Percentiles rank a stretch among this genome's conserved stretches.
phyloP scores from a whole-genome alignment of 2,797 vertebrate species.

The Coilia nasus region DNA sequence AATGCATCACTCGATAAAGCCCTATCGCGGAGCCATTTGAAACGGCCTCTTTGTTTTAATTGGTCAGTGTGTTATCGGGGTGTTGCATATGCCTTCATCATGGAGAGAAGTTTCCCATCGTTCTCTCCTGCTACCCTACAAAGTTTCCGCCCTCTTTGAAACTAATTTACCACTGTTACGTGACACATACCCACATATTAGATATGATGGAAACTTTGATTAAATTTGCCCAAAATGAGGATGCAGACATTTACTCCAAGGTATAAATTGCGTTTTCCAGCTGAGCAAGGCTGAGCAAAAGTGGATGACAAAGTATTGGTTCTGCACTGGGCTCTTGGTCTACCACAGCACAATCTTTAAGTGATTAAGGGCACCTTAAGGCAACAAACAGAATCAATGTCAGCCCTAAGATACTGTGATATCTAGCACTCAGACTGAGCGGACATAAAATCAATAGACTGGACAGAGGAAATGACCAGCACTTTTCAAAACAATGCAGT shows the following conservation, averaged over 20 bases:
- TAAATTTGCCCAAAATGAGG: background rate
- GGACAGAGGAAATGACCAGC: constrained; percentile 30
- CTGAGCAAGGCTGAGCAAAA: background rate
- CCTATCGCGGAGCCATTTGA: background rate
- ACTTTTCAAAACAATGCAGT: constrained; percentile 14
- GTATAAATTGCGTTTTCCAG: constrained; percentile 3
- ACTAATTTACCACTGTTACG: background rate
- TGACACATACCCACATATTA: background rate
- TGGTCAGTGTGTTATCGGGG: constrained; percentile 9
- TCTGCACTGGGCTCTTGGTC: background rate
- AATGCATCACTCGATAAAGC: constrained; percentile 9
- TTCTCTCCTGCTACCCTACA: background rate
- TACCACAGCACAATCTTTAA: constrained; percentile 3
- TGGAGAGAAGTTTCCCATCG: background rate
- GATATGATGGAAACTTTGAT: background rate
- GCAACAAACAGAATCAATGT: constrained; percentile 28
- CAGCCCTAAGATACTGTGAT: constrained; percentile 33
- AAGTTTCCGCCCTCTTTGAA: background rate
- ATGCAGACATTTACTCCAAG: background rate
- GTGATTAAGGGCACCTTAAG: constrained; percentile 29
- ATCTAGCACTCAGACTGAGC: constrained; percentile 10
- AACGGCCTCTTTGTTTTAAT: constrained; percentile 26
- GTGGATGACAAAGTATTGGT: background rate
- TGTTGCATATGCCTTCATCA: background rate
- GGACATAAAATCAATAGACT: constrained; percentile 39